Conservation (phyloP, 2,113 vertebrate species). For the Tyrannus savana region DNA sequence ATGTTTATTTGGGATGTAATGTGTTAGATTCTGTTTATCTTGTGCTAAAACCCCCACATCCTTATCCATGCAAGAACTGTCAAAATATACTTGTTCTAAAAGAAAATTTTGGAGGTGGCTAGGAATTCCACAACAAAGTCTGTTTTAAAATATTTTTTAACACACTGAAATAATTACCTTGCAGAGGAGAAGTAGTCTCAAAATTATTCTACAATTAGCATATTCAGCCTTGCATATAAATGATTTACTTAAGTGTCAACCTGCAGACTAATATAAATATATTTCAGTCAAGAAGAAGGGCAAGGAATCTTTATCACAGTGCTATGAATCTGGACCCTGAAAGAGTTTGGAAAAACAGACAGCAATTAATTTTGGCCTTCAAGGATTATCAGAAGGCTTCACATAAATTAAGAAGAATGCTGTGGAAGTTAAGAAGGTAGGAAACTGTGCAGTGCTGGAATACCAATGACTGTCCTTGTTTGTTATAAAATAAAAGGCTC, state of each 20-base stretch:
- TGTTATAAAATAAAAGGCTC: slow-evolving; percentile 40
- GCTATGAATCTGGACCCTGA: slow-evolving; percentile 38
- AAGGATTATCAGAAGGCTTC: slow-evolving; percentile 65
- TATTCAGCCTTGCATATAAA: slow-evolving; percentile 60
- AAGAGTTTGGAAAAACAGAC: slow-evolving; percentile 57
- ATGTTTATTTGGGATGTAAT: neutral
- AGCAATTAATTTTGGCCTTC: slow-evolving; percentile 69
- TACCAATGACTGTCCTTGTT: slow-evolving; percentile 61
- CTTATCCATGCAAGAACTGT: neutral
- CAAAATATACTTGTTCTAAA: neutral
- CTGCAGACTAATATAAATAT: slow-evolving; percentile 58
- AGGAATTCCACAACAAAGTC: neutral
- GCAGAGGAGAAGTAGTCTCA: slow-evolving; percentile 14
- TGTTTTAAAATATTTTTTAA: slow-evolving; percentile 44
- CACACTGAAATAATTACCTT: slow-evolving; percentile 32
- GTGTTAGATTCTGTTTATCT: neutral
- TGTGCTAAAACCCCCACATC: neutral
- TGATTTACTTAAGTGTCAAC: slow-evolving; percentile 68
- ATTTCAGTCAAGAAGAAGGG: slow-evolving; percentile 65
- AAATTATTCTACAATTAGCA: slow-evolving; percentile 57
- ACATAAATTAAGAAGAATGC: slow-evolving; percentile 65
- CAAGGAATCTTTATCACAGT: slow-evolving; percentile 54
- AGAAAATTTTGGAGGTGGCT: neutral
- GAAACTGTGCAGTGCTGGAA: slow-evolving; percentile 35
- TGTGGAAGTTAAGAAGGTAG: slow-evolving; percentile 59